These are phyloP conservation scores for Podarcis lilfordi DNA, from an alignment of 2,797 vertebrate species.

Conservation along the genomic window DNA sequence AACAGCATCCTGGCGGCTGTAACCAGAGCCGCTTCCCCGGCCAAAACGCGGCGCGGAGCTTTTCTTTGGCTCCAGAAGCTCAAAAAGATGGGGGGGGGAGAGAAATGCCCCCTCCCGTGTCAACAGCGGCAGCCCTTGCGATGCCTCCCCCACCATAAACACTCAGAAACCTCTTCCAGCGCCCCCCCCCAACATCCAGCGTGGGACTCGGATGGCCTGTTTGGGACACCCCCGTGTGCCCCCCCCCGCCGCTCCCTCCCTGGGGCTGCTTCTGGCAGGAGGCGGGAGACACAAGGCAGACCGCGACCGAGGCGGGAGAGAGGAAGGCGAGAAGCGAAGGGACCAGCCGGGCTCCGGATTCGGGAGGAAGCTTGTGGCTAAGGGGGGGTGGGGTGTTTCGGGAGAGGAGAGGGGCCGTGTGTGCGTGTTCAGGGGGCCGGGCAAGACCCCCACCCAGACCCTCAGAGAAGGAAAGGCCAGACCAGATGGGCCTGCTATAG, in stretches of 20 bases:
- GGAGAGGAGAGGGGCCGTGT: not conserved
- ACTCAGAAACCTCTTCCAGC: not conserved
- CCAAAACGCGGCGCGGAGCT: not conserved
- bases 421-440: not conserved
- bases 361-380: too few species aligned
- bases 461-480: too few species aligned
- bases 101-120: too few species aligned
- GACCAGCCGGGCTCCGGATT: not conserved
- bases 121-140: not conserved
- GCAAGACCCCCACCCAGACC: too few species aligned
- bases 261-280: not conserved
- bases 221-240: not conserved
- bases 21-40: not conserved
- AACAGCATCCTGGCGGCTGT: too few species aligned
- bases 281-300: not conserved
- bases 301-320: not conserved
- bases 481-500: too few species aligned
- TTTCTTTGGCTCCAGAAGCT: not conserved
- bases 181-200: not conserved
- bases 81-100: too few species aligned
- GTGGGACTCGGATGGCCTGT: not conserved
- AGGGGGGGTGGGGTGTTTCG: too few species aligned
- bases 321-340: not conserved
- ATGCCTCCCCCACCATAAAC: too few species aligned
- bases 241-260: not conserved